Base-by-base conservation (phyloP, 2,888 invertebrate genomes). In the Boloria euphrosyne region DNA sequence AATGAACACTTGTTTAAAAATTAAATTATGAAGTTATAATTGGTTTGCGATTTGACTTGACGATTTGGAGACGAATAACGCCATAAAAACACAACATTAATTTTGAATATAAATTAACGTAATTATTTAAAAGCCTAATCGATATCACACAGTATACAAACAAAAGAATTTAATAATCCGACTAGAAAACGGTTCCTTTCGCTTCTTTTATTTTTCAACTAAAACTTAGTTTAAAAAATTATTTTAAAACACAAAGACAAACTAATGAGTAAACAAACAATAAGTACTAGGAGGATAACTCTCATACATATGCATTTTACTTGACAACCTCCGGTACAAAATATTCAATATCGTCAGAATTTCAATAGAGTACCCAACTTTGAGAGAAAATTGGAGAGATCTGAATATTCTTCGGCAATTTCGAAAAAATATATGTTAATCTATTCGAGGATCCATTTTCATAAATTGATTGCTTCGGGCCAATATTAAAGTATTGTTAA, bases 401-500 rank as follows among this genome's bases (percentile, higher is more conserved):
- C 86, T 88, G 87, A 89, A 90, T 90, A 90, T 89, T 88, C 89
- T 77, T 78, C 80, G 80, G 76, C 81, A 83, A 84, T 87, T 85
- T 83, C 75, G 79, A 83, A 85, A 86, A 85, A 88, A 87, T 69
- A 83, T 84, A 87, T 89, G 87, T 81, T 86, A 89, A 89, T 89
- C 80, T 86, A 84, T 87, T 85, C 86, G 76, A 76, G 73, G 80
- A 81, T 78, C 84, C 82, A 85, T 87, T 87, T 87, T 86, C 85
- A 85, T 86, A 88, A 89, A 86, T 86, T 87, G 55, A 87, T 87
- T 87, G 84, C 82, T 81, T 80, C 76, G 74, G 76, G 77, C 79
- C 82, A 81, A 86, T 87, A 88, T 84, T 83, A 83, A 86, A 81
- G 83, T 84, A 84, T 84, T 77, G 77, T 80, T 65, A 58, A 65